Base-by-base conservation (phyloP, 2,113 vertebrate species). In the Jacana jacana region DNA sequence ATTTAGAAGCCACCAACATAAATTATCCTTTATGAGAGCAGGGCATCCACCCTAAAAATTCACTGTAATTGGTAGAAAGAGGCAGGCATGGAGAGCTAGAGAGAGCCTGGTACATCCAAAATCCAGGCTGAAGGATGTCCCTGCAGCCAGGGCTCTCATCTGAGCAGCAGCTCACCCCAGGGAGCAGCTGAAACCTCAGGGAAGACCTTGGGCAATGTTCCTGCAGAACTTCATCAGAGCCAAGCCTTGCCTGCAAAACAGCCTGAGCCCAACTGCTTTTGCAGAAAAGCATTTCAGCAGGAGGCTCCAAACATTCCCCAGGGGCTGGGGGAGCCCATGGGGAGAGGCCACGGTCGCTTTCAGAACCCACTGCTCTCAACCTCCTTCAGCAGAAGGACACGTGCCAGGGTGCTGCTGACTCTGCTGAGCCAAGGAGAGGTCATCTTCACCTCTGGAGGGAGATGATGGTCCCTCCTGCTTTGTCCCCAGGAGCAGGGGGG, bases 341-440 rank as follows among this genome's bases (percentile, higher is more conserved):
- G n/a, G n/a, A 31, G 39, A 24, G 58, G 16, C 17, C 1, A 4
- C 5, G n/a, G 16, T 66, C 1, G 0, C 10, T 9, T 20, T 3
- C 31, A 3, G 65, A 2, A 10, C 37, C 49, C 2, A 0, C 4
- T 19, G 48, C 42, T 30, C 24, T 37, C 63, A 3, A 70, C 12
- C 15, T 52, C 49, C 84, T 19, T 44, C 80, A 11, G 44, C 57
- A 58, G 54, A 10, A 57, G 80, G 83, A 52, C 20, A 2, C 1
- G 2, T 2, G 2, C 39, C 20, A 12, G 7, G 31, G 7, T 51
- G 73, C 11, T 68, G 71, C 35, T 31, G 52, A 5, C 31, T 23
- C 61, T 16, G n/a, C 25, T 30, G 35, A 7, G 57, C 72, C 40
- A 17, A n/a, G 57, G 2, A 8, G 4, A 16, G 33, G n/a, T 57